Conservation (phyloP, 1,140 invertebrate genomes). For the Asbolus verrucosus region DNA sequence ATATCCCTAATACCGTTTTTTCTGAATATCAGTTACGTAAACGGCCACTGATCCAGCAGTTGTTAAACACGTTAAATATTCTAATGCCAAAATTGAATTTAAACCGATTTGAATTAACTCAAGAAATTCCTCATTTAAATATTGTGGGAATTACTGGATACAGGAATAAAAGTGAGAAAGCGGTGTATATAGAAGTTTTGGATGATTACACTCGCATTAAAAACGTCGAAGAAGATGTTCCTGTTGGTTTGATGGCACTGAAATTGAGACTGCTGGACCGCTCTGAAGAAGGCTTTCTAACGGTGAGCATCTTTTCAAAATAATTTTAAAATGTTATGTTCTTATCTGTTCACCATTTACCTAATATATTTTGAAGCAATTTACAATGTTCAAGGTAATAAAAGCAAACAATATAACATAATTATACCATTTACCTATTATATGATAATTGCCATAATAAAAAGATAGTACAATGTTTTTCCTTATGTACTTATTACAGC, state of each 20-base stretch:
- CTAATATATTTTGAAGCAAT: not conserved
- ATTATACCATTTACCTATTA: no score
- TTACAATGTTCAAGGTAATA: no score
- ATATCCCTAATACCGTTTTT: conserved; percentile 33
- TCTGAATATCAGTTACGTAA: conserved; percentile 53
- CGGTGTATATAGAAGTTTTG: conserved; percentile 61
- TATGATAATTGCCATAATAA: no score
- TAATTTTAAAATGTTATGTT: no score
- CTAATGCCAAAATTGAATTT: conserved; percentile 41
- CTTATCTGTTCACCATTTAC: not conserved
- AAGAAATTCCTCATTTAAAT: conserved; percentile 61
- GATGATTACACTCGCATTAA: conserved; percentile 60
- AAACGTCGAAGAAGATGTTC: conserved; percentile 53
- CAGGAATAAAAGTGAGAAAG: conserved; percentile 58
- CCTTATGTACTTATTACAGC: no score
- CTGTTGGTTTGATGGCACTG: conserved; percentile 60
- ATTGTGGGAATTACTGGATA: conserved; percentile 62
- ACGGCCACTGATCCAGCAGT: conserved; percentile 53
- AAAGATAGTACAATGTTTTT: no score
- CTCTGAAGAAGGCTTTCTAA: conserved; percentile 57
- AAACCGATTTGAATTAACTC: conserved; percentile 54
- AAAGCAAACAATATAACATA: no score
- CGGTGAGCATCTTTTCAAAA: no score
- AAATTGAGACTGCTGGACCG: conserved; percentile 60
- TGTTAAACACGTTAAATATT: conserved; percentile 54